Percentiles rank a stretch among this genome's conserved stretches.
phyloP scores from a whole-genome alignment of 2,797 vertebrate species.

The Amblyopsis hoosieri region DNA sequence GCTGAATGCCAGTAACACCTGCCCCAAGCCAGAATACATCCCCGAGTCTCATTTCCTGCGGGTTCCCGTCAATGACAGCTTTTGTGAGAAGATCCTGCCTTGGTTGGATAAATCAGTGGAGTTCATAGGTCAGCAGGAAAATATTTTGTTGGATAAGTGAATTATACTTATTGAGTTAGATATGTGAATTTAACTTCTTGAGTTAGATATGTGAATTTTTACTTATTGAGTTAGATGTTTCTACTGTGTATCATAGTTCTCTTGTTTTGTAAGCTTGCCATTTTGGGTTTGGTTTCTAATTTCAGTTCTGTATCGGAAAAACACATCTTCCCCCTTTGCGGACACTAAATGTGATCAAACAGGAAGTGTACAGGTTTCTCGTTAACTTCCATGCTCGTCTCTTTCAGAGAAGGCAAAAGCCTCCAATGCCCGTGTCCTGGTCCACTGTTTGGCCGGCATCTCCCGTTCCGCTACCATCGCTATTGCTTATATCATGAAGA shows the following conservation, averaged over 20 bases:
- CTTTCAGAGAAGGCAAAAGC: constrained; percentile 93
- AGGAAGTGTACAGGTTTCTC: neutral
- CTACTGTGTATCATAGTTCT: no score
- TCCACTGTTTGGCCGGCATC: constrained; percentile 98
- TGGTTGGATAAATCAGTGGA: constrained; percentile 95
- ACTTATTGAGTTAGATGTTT: no score
- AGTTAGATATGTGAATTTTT: no score
- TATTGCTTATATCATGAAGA: constrained; percentile 98
- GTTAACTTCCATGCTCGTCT: constrained; percentile 13
- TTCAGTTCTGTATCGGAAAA: neutral
- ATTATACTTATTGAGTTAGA: no score
- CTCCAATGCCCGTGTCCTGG: constrained; percentile 86
- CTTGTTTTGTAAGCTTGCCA: no score
- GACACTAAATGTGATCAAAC: neutral
- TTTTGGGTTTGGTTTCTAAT: neutral
- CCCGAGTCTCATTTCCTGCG: constrained; percentile 91
- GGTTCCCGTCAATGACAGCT: constrained; percentile 95
- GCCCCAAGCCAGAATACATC: constrained; percentile 96
- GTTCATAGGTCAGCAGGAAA: constrained; percentile 87
- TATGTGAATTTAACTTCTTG: no score
- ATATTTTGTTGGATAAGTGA: no score
- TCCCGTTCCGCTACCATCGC: constrained; percentile 96
- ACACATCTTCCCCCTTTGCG: neutral
- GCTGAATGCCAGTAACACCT: constrained; percentile 93
- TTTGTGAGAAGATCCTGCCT: constrained; percentile 96